Base-by-base conservation (phyloP, 2,888 invertebrate genomes). In the Neuroscelio doddi region DNA sequence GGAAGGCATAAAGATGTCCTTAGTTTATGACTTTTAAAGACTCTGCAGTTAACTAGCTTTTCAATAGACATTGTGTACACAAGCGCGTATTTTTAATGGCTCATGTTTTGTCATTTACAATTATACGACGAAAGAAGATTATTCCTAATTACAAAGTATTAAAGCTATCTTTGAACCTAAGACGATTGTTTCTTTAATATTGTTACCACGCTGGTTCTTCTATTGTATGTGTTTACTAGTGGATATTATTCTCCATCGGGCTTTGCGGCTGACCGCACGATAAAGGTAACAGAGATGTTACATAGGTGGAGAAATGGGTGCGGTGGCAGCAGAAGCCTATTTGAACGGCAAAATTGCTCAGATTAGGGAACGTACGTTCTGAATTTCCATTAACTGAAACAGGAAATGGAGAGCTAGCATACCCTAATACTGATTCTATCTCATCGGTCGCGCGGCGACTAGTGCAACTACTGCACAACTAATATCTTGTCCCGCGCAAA, bases 401-500 rank as follows among this genome's bases (percentile, higher is more conserved):
- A 79, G 79, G 80, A 80, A 81, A 80, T 78, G 71, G 70, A 71
- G 72, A 64, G 68, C 59, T 51, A 68, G 68, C 71, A 56, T 65
- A 71, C 71, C 77, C 80, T 77, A 79, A 81, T 78, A 73, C 77
- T 76, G 82, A 83, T 81, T 77, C 74, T 79, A 83, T 83, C 83
- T 79, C 58, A 58, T 64, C 45, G 65, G 70, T 66, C 65, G 66
- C 58, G 68, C 68, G 70, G 73, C 68, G 69, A 74, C 74, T 69
- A 58, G 67, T 51, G 73, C 72, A 71, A 75, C 75, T 74, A 70
- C 77, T 64, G 72, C 72, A 65, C 74, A 79, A 79, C 81, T 80
- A 82, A 83, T 83, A 83, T 81, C 81, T 80, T 79, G 80, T 80
- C 80, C 78, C 75, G 76, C 70, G 77, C 77, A 81, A 82, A 83